Percentiles rank a stretch among this genome's conserved stretches.
phyloP scores from a whole-genome alignment of 2,888 invertebrate species.

The Poecilobothrus nobilitatus region DNA sequence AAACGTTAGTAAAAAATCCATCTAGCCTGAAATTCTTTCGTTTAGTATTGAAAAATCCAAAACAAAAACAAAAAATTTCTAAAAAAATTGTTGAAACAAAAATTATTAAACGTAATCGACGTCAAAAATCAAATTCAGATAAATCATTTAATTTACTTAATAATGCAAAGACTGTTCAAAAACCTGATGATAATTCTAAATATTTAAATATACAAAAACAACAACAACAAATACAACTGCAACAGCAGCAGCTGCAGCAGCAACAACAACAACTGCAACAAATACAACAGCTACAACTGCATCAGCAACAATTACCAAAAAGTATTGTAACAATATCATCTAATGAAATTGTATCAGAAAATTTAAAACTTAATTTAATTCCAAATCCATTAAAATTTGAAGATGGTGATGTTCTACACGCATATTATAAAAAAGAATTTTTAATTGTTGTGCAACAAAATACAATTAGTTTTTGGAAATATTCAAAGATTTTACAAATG shows the following conservation, averaged over 20 bases:
- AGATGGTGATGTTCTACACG: constrained; percentile 34
- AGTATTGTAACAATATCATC: constrained; percentile 6
- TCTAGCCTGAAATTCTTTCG: neutral
- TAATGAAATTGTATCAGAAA: constrained; percentile 17
- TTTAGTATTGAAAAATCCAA: constrained; percentile 1
- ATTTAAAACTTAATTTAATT: constrained; percentile 21
- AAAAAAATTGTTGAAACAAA: neutral
- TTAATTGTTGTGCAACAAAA: constrained; percentile 38
- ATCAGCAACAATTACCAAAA: neutral
- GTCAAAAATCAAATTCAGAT: neutral
- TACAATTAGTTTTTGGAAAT: constrained; percentile 39
- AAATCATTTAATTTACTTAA: constrained; percentile 1
- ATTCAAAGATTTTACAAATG: constrained; percentile 33
- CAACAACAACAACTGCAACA: neutral
- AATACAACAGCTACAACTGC: neutral
- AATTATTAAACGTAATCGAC: neutral
- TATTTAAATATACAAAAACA: too few species aligned
- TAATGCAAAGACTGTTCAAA: neutral
- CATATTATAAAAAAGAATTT: constrained; percentile 37
- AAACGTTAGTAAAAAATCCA: neutral
- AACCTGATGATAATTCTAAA: neutral
- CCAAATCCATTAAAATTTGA: constrained; percentile 36
- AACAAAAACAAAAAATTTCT: neutral
- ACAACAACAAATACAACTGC: too few species aligned
- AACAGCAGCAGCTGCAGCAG: too few species aligned